Evolutionary conservation across 1,140 invertebrate species (phyloP), one percentile per base, ranked within the genome.

Genomic region (Drosophila micromelanica): DNA sequence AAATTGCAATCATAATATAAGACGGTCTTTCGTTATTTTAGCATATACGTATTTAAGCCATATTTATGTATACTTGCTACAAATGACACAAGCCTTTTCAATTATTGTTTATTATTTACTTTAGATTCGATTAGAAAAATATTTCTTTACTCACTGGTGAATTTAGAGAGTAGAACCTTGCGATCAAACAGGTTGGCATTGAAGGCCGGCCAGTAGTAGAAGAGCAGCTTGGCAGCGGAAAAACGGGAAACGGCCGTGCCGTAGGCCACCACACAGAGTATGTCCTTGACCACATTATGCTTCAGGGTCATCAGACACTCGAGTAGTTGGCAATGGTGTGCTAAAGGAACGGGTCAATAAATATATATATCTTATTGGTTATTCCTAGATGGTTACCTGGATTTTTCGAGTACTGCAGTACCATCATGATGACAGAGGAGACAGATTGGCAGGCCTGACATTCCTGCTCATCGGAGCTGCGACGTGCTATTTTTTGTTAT

Each of bases 151-250:
- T 94, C 92, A 98, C 97, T 97, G 68, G 96, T 95, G 91, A 98
- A 96, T 93, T 98, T 98, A 73, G 97, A 96, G 55, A 98, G 95
- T 37, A 98, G 94, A 0, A 96, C 96, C 89, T 97, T 96, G 46
- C 98, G 94, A 91, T 99, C 98, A 84, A 98, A 97, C 2, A 98
- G 94, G 87, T 97, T 97, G 15, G 98, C 96, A 93, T 99, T 98
- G 77, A 99, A 96, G 2, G 98, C 96, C n/a, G 99, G 99, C 98
- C 99, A 99, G 92, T 99, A 99, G 93, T 99, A 98, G 92, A 99
- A 99, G 13, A 99, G 94, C 23, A 99, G 93, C 93, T 99, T 99
- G 43, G 98, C 97, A 13, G 99, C 98, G 2, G 98, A 97, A 49
- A 97, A 95, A 65, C 98, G 93, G 0, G 98, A 97, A 51, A 96